These are phyloP conservation scores for Pilophorus perplexus DNA, from an alignment of 2,888 invertebrate species.

Conservation along the genomic window DNA sequence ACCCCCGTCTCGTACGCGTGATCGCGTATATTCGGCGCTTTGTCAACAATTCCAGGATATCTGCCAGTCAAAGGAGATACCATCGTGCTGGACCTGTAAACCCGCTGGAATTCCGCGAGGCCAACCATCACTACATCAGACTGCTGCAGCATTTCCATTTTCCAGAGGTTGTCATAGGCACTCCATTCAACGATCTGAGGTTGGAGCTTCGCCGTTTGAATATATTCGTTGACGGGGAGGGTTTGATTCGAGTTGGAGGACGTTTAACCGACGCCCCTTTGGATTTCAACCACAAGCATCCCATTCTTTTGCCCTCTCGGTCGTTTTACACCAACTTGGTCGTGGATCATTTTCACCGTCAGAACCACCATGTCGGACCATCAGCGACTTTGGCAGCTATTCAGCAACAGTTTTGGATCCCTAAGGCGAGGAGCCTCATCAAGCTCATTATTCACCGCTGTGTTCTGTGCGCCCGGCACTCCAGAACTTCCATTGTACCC, in stretches of 20 bases:
- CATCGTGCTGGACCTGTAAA: not conserved
- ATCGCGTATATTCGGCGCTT: not conserved
- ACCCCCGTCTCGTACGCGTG: too few relatives aligned
- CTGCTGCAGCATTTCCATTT: too few relatives aligned
- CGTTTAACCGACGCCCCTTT: too few relatives aligned
- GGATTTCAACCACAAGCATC: slow-evolving; percentile 12
- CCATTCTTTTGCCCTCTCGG: slow-evolving; percentile 22
- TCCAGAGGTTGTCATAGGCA: too few relatives aligned
- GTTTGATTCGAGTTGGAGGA: too few relatives aligned
- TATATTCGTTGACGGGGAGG: slow-evolving; percentile 21
- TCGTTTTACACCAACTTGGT: slow-evolving; percentile 23
- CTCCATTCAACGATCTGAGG: not conserved
- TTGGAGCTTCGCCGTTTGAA: not conserved
- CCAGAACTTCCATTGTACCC: slow-evolving; percentile 1
- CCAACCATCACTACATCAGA: not conserved
- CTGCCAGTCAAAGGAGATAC: not conserved
- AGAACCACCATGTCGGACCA: not conserved
- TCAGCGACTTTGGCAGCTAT: not conserved
- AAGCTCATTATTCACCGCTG: slow-evolving; percentile 11
- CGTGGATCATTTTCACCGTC: not conserved
- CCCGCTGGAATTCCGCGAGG: not conserved
- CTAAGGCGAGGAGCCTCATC: slow-evolving; percentile 9
- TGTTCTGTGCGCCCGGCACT: slow-evolving; percentile 22
- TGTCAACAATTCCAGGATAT: not conserved
- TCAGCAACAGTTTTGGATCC: too few relatives aligned